These are phyloP conservation scores for Gymnorhina tibicen DNA, from an alignment of 2,113 vertebrate genomes.

Conservation along the genomic window DNA sequence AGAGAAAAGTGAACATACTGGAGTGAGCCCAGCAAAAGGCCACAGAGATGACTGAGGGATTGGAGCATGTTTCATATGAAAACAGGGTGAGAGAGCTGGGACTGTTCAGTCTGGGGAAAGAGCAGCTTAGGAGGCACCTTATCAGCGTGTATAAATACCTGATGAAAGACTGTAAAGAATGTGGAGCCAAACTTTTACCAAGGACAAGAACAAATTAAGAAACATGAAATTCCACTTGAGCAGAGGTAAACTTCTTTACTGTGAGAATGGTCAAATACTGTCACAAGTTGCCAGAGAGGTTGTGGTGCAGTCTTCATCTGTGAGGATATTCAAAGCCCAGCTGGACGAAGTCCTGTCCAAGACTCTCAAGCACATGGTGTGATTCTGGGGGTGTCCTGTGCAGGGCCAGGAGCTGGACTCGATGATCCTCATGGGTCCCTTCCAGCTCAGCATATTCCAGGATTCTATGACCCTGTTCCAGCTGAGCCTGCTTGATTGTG, in stretches of 20 bases:
- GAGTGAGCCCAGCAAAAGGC: not conserved
- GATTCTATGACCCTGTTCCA: not conserved
- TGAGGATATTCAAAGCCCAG: not conserved
- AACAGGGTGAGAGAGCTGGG: not conserved
- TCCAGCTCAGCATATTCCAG: not conserved
- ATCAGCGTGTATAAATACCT: not conserved
- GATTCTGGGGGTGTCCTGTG: not conserved
- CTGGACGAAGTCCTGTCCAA: not conserved
- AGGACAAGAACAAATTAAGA: not conserved
- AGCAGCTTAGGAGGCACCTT: not conserved
- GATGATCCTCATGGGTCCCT: not conserved
- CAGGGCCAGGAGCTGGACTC: not conserved
- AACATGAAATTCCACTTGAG: not conserved
- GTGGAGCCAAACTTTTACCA: not conserved
- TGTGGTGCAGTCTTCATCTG: not conserved
- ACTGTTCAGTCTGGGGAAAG: not conserved
- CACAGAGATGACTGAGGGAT: not conserved
- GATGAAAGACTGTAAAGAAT: not conserved
- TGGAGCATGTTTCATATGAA: not conserved
- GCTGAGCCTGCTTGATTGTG: not conserved
- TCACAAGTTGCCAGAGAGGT: not conserved
- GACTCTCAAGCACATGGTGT: not conserved
- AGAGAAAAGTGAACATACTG: fast-evolving
- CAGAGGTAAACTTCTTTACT: not conserved
- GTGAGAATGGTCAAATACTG: not conserved